Base-by-base conservation (phyloP, 2,113 vertebrate genomes). In the Gracilinanus agilis region DNA sequence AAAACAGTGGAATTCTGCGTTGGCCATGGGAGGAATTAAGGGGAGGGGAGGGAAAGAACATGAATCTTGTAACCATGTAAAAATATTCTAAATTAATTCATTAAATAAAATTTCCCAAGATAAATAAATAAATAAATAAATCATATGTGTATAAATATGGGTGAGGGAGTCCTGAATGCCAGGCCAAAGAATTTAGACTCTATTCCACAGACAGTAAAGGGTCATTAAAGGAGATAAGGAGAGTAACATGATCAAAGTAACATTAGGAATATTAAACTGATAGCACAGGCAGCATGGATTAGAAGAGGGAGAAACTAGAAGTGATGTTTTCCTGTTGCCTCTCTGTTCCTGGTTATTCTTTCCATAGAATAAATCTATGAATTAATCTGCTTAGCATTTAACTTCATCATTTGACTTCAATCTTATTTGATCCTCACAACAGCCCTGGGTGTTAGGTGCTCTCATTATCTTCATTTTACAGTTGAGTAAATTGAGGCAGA, bases 101-200 rank as follows among this genome's bases (percentile, higher is more conserved):
- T n/a, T n/a, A n/a, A n/a, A n/a, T n/a, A n/a, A n/a, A n/a, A n/a
- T n/a, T n/a, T n/a, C n/a, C n/a, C n/a, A n/a, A n/a, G n/a, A 83
- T 83, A 40, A 23, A 1, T 40, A 40, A 7, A 83, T 67, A 27
- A 67, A 83, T 83, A 40, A 23, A 1, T 40, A 40, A 7, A 83
- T 67, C 58, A 67, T 83, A 40, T 40, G 19, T 40, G 6, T 83
- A 27, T 24, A 49, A 90, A 13, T 44, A 67, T 89, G 83, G 58
- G 53, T 21, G 0, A 56, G 19, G 55, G 44, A 40, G 6, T 34
- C 44, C 93, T 58, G 58, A 44, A 56, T 53, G 56, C 53, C 19
- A 89, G 92, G 3, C 23, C 88, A 53, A 93, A 25, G 44, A 95
- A 40, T 56, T 16, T 90, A 44, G 91, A 56, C 88, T 91, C 91